These are phyloP conservation scores for Coptodon rendalli DNA, from an alignment of 2,113 vertebrate genomes.

Conservation along the genomic window DNA sequence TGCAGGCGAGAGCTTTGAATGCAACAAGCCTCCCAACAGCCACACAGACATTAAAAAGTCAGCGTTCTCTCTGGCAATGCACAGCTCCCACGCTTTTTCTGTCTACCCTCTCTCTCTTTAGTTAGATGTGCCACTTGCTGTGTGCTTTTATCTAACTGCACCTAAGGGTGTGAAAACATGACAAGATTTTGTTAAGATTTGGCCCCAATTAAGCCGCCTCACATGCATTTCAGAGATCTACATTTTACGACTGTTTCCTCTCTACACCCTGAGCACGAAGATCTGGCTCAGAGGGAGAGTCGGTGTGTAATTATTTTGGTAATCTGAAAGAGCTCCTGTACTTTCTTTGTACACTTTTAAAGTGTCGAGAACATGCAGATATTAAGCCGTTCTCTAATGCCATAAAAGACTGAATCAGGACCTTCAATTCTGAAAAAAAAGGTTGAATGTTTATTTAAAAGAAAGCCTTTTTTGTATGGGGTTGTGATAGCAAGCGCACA, in stretches of 20 bases:
- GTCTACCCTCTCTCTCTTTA: background rate
- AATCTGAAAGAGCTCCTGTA: constrained; percentile 4
- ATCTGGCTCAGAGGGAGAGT: background rate
- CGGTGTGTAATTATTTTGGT: constrained; percentile 29
- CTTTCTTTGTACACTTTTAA: constrained; percentile 30
- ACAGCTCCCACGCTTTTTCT: constrained; percentile 22
- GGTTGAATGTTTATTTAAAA: background rate
- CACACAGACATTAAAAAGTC: background rate
- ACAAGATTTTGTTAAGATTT: constrained; percentile 54
- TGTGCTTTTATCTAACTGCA: constrained; percentile 54
- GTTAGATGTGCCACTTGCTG: constrained; percentile 28
- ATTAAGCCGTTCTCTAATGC: background rate
- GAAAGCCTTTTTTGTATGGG: background rate
- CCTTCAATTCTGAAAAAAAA: background rate
- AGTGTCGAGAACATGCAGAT: background rate
- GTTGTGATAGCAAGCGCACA: background rate
- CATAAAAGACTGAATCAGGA: background rate
- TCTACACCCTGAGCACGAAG: background rate
- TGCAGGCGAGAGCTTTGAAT: background rate
- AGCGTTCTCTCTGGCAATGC: background rate
- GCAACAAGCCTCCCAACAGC: background rate
- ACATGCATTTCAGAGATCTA: constrained; percentile 9
- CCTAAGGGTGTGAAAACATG: constrained; percentile 53
- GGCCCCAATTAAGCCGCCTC: constrained; percentile 45
- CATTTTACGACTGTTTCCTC: constrained; percentile 17